Evolutionary conservation across 2,797 vertebrate species (phyloP).

Genomic region (Melopsittacus undulatus): DNA sequence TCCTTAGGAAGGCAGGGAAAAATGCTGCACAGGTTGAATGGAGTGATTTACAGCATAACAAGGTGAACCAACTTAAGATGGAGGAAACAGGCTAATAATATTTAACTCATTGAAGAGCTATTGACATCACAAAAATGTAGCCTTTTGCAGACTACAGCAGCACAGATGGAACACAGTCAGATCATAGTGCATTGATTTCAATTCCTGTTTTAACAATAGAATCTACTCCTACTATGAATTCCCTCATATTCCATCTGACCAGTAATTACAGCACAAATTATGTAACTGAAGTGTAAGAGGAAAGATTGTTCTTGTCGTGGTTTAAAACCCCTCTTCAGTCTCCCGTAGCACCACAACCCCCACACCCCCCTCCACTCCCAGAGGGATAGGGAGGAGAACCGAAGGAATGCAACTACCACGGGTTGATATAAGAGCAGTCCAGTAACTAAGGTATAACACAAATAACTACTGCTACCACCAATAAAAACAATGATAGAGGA

Average conservation of each 20-base stretch:
- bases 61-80: background rate
- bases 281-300: background rate
- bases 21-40: background rate
- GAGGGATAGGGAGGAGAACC: too few species aligned
- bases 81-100: background rate
- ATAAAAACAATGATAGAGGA: too few species aligned
- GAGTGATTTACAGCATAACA: background rate
- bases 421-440: too few species aligned
- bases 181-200: background rate
- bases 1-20: background rate
- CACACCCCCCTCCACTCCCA: too few species aligned
- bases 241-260: background rate
- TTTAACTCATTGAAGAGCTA: background rate
- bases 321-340: too few species aligned
- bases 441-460: too few species aligned
- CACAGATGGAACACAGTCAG: background rate
- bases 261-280: background rate
- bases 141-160: background rate
- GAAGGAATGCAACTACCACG: too few species aligned
- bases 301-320: background rate
- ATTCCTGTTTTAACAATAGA: background rate
- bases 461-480: too few species aligned
- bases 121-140: background rate
- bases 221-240: background rate
- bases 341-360: too few species aligned